phyloP scores from a whole-genome alignment of 2,888 invertebrate species.

The Slavum lentiscoides region DNA sequence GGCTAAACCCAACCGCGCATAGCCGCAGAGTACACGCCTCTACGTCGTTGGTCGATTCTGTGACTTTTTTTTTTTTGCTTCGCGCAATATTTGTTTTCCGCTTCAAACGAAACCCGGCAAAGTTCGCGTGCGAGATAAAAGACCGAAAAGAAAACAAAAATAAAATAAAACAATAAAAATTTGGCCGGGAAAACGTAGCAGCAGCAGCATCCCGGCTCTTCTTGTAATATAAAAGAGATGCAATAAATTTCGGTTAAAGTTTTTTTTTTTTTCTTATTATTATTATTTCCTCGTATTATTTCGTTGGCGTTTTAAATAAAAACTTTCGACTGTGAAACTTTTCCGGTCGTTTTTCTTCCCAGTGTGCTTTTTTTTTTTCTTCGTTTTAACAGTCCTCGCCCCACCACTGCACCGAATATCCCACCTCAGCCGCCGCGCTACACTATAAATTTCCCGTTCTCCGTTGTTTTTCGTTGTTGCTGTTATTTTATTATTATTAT shows the following conservation, averaged over 20 bases:
- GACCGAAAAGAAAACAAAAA: slow-evolving; percentile 37
- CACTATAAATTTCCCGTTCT: slow-evolving; percentile 39
- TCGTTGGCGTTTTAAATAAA: slow-evolving; percentile 51
- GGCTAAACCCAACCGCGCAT: no score
- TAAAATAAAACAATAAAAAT: slow-evolving; percentile 41
- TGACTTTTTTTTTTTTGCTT: not conserved
- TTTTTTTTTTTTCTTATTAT: slow-evolving; percentile 12
- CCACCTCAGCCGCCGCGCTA: slow-evolving; percentile 2
- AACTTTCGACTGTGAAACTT: slow-evolving; percentile 51
- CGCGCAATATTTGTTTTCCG: slow-evolving; percentile 37
- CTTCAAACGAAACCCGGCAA: slow-evolving; percentile 15
- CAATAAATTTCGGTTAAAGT: slow-evolving; percentile 52
- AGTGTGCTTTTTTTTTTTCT: slow-evolving; percentile 39
- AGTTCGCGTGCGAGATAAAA: slow-evolving; percentile 39
- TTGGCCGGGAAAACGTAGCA: slow-evolving; percentile 31
- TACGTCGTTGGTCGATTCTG: not conserved
- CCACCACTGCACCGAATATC: not conserved
- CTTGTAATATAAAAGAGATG: slow-evolving; percentile 23
- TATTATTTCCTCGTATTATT: slow-evolving; percentile 50
- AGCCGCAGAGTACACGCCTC: not conserved
- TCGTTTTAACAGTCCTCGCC: not conserved
- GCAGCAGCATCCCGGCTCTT: no score
- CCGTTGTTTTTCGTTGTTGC: slow-evolving; percentile 41
- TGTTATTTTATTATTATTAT: slow-evolving; percentile 52
- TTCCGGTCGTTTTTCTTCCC: slow-evolving; percentile 51